Base-by-base conservation (phyloP, 2,797 vertebrate species). In the Protonibea diacanthus region DNA sequence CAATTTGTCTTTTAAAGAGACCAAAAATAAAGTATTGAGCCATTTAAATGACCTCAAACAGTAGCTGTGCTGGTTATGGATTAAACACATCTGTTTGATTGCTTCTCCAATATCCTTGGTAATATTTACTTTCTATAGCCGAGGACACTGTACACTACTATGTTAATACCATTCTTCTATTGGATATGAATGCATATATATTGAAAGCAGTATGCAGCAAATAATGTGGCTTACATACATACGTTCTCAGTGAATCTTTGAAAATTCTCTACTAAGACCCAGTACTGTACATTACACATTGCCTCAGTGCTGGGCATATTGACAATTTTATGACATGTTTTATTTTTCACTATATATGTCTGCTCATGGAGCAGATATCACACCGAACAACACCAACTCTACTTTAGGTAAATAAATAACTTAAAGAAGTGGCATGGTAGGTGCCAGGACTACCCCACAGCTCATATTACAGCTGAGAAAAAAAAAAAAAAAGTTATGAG, bases 201-300 rank as follows among this genome's bases (percentile, higher is more conserved):
- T 78, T 79, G 66, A 76, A 76, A 79, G n/a, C 78, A 76, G 76
- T 69, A 58, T 74, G 76, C 65, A 80, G 55, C 69, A 81, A 83
- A 86, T 84, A 82, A 60, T 71, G 67, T 61, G 77, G 60, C 53
- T 85, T 78, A 79, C 49, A 71, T 65, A 74, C 61, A 79, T 69
- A 66, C 65, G 25, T 71, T 72, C 44, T 42, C 67, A 58, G 51
- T 65, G 56, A 67, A 80, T 74, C 67, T 68, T 29, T 69, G 59
- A 52, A 82, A 67, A 76, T 81, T 47, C 62, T 74, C 64, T 53
- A 61, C 56, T 68, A 63, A 75, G 65, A 81, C 68, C 17, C 12
- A 60, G 71, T 71, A n/a, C n/a, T n/a, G n/a, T n/a, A 27, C 25
- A 27, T 83, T 85, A 80, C 76, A 78, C 69, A 59, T 80, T 64